Base-by-base conservation (phyloP, 2,888 invertebrate genomes). In the Hypolimnas misippus region DNA sequence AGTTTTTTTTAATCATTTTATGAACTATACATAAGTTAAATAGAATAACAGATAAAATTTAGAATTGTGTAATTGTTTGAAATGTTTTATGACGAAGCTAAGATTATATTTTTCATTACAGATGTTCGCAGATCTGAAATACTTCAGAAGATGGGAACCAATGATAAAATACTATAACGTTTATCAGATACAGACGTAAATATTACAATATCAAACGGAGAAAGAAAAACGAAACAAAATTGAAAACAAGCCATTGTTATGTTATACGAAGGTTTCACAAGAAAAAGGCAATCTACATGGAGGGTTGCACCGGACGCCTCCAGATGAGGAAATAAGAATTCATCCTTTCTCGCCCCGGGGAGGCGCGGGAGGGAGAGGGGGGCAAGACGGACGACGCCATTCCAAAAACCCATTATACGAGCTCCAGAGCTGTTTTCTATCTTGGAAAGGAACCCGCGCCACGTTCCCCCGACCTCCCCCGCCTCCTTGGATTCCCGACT, bases 351-450 rank as follows among this genome's bases (percentile, higher is more conserved):
- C 88, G 87, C 86, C 83, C 65, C 79, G 77, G 84, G 81, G 77
- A 74, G 86, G 67, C 63, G 65, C 68, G 72, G 75, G 75, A n/a
- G 78, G 77, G 76, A 82, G 84, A 80, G 81, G 87, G 89, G 87
- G 84, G 86, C 87, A 93, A 94, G 94, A 94, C 93, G 94, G 93
- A 94, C 93, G 94, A 93, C 93, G 93, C 93, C 93, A 94, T 94
- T 94, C 94, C 94, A 93, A 93, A 93, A 93, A 93, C 92, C 94
- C 94, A 94, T 94, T 94, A 94, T 93, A 93, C 94, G 92, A 93
- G 93, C 93, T 89, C 93, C 86, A 89, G 93, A 92, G 93, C 93
- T 93, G 93, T 93, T 93, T 93, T 93, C 87, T 90, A 87, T 86
- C 84, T 92, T 85, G 91, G 88, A 87, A 83, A 84, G 89, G 92